Evolutionary conservation across 2,113 vertebrate genomes (phyloP).

Genomic region (Axis porcinus): DNA sequence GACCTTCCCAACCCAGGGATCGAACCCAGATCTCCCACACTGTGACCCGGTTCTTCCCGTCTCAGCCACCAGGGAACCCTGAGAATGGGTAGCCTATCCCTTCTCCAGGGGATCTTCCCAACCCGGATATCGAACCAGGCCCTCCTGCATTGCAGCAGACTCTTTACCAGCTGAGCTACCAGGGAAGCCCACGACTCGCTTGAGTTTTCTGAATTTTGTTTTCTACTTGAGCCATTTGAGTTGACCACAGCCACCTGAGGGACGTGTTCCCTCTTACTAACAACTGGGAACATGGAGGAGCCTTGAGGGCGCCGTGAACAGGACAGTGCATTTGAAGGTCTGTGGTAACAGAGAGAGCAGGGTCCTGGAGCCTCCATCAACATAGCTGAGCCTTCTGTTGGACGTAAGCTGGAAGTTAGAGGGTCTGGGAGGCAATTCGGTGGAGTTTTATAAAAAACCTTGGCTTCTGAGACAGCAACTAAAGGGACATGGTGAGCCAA

Average conservation of each 20-base stretch:
- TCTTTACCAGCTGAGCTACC: background rate
- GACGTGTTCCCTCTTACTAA: constrained; percentile 21
- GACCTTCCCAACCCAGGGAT: background rate
- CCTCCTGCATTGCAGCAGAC: background rate
- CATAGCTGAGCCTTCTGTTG: background rate
- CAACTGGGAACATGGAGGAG: background rate
- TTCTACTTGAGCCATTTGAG: constrained; percentile 9
- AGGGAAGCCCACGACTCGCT: background rate
- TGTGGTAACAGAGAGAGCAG: background rate
- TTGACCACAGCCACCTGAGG: constrained; percentile 27
- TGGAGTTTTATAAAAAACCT: constrained; percentile 35
- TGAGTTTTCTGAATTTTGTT: constrained; percentile 10
- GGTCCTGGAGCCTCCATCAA: background rate
- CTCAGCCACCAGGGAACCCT: background rate
- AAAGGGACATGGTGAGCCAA: background rate
- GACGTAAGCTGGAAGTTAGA: constrained; percentile 35
- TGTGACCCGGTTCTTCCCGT: background rate
- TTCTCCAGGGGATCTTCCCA: background rate
- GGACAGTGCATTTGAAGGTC: background rate
- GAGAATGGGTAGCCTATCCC: background rate
- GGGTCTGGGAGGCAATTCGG: constrained; percentile 21
- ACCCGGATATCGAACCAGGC: background rate
- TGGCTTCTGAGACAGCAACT: constrained; percentile 14
- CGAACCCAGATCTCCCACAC: background rate
- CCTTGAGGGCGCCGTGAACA: constrained; percentile 1